Conservation (phyloP, 2,888 invertebrate genomes). For the Metacarcinus magister region DNA sequence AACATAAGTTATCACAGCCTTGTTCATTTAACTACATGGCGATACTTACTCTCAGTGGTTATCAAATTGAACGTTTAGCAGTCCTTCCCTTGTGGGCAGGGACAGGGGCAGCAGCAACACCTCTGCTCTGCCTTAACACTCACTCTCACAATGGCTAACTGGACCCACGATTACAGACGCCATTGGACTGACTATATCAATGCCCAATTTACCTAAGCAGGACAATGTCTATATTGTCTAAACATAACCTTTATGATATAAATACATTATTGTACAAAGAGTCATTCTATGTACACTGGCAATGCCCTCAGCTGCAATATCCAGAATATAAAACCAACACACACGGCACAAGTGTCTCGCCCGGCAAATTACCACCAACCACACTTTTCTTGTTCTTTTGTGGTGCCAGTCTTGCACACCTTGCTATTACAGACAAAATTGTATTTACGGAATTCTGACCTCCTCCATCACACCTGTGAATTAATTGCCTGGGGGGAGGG, state of each 20-base stretch:
- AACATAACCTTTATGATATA: neutral
- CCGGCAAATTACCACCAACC: neutral
- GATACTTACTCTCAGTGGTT: neutral
- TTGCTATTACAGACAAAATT: neutral
- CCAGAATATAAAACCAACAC: neutral
- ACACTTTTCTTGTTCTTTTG: neutral
- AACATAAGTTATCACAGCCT: conserved; percentile 44
- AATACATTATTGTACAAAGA: neutral
- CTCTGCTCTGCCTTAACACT: neutral
- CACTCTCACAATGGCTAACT: neutral
- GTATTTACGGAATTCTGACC: neutral
- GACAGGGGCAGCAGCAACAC: neutral
- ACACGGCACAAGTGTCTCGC: neutral
- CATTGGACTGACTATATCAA: neutral
- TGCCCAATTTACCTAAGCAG: neutral
- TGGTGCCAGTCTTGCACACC: neutral
- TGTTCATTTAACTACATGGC: neutral
- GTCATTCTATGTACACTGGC: conserved; percentile 18
- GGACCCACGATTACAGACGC: neutral
- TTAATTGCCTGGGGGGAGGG: neutral
- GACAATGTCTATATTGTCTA: neutral
- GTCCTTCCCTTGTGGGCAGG: neutral
- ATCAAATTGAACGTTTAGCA: neutral
- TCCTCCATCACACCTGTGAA: neutral
- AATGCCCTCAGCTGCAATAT: neutral